A percentile compares a stretch with the other conserved stretches of the same genome.
phyloP scores from a whole-genome alignment of 1,140 invertebrate species.

The Planococcus citri region DNA sequence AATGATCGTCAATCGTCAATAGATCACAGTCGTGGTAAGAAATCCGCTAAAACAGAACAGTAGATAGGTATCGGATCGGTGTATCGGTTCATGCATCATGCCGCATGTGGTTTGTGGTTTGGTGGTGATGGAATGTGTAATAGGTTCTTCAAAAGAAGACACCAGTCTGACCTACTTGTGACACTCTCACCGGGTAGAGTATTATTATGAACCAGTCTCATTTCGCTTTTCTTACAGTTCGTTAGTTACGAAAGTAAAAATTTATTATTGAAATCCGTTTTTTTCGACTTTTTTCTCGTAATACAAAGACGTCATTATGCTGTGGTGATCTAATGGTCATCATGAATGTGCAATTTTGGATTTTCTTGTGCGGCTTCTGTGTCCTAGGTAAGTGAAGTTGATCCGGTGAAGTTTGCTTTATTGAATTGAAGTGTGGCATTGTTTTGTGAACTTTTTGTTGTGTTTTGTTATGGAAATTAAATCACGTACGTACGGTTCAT shows the following conservation, averaged over 20 bases:
- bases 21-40: too few relatives aligned
- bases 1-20: too few relatives aligned
- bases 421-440: too few relatives aligned
- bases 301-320: neutral
- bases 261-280: neutral
- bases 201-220: conserved; percentile 3
- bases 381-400: neutral
- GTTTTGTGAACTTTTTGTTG: neutral
- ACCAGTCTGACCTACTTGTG: neutral
- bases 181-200: neutral
- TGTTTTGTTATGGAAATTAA: neutral
- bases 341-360: neutral
- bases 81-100: too few relatives aligned
- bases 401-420: too few relatives aligned
- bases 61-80: too few relatives aligned
- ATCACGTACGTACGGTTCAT: neutral
- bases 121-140: neutral
- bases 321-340: neutral
- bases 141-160: neutral
- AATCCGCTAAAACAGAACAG: too few relatives aligned
- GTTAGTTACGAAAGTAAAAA: neutral
- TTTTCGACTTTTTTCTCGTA: neutral
- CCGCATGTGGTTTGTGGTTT: too few relatives aligned
- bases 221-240: neutral
- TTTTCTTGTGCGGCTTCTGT: neutral